Evolutionary conservation across 2,888 invertebrate species (phyloP).

Genomic region (Dicyrtomina minuta): DNA sequence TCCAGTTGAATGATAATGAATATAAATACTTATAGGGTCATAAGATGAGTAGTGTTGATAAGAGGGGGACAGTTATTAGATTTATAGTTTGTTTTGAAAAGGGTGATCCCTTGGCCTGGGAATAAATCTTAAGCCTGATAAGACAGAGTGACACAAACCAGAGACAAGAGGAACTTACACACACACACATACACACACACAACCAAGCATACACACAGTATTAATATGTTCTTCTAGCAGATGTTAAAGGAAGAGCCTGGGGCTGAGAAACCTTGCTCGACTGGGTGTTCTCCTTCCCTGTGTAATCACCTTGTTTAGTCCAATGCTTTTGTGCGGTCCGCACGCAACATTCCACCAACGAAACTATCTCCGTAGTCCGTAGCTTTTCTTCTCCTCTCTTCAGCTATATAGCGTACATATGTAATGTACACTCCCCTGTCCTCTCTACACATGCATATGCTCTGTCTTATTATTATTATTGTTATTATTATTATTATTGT

Average conservation of each 20-base stretch:
- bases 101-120: slow-evolving; percentile 48
- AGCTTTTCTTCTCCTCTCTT: not conserved
- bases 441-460: slow-evolving; percentile 29
- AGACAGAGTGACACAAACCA: slow-evolving; percentile 49
- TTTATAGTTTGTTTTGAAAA: slow-evolving; percentile 54
- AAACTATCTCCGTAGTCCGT: slow-evolving; percentile 23
- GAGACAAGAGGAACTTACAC: slow-evolving; percentile 37
- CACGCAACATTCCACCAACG: slow-evolving; percentile 48
- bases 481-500: not conserved
- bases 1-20: slow-evolving; percentile 42
- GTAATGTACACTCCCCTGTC: not conserved
- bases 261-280: slow-evolving; percentile 44
- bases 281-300: slow-evolving; percentile 50
- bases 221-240: slow-evolving; percentile 36
- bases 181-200: slow-evolving; percentile 12
- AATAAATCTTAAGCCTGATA: slow-evolving; percentile 50
- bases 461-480: not conserved
- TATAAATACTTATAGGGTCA: slow-evolving; percentile 50
- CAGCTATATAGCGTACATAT: not conserved
- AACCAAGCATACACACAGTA: slow-evolving; percentile 33
- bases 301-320: slow-evolving; percentile 52
- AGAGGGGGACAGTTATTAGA: slow-evolving; percentile 52
- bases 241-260: slow-evolving; percentile 35
- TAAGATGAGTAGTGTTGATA: slow-evolving; percentile 53
- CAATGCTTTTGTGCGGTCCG: slow-evolving; percentile 49